Base-by-base conservation (phyloP, 2,888 invertebrate genomes). In the Andrena camellia region DNA sequence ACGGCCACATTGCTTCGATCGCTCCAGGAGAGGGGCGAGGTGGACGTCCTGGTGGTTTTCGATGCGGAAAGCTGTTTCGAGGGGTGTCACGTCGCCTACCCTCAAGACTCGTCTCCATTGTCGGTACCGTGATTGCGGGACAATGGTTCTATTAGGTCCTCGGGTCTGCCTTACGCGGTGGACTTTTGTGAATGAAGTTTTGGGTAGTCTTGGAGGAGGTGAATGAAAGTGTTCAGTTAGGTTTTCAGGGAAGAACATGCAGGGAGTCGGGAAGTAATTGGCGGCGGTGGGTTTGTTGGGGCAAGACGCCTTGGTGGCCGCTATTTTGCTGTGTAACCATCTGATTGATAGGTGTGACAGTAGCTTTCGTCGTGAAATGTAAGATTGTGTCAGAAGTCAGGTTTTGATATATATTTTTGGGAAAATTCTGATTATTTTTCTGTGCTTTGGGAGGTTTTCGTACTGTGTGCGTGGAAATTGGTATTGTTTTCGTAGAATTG, bases 1-100 rank as follows among this genome's bases (percentile, higher is more conserved):
- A 77, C 82, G 81, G 57, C 81, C 83, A 81, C 88, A 85, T 81
- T 72, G 76, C 42, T 85, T 85, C 82, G 86, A 79, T 85, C 70
- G 76, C 71, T 69, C 67, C 71, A 60, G 68, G 13, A 68, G 79
- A 62, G 67, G 50, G 68, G 50, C 23, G 35, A 52, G 54, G 52
- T 42, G 57, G 29, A 5, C 1, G 0, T 2, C 20, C 20, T 17
- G 67, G 7, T 31, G 78, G 62, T 62, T 79, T 48, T 79, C 48
- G 62, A 57, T 23, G 54, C 23, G 63, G 20, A 26, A 17, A 23
- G 26, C 23, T 13, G 42, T 67, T 48, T 48, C 26, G 52, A 57
- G 20, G 78, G 57, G 35, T 50, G 78, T 67, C 66, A 42, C 17
- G 42, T 42, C 33, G 48, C 57, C 59, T n/a, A 42, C 69, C 69